Conservation (phyloP, 1,140 invertebrate genomes). For the Drosophila biarmipes region DNA sequence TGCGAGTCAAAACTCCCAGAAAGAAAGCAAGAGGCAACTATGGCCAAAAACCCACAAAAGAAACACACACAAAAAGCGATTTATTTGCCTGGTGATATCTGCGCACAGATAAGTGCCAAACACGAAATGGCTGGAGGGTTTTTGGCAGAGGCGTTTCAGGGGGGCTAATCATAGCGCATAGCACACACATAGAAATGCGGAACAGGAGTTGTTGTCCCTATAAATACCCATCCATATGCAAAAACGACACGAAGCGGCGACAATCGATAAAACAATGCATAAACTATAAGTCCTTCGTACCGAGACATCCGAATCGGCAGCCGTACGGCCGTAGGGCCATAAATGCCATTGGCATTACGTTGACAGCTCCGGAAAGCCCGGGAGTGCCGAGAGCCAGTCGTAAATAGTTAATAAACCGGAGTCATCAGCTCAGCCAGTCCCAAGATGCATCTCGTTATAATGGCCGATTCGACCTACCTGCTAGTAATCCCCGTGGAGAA, state of each 20-base stretch:
- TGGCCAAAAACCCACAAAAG: constrained; percentile 17
- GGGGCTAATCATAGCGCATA: constrained; percentile 27
- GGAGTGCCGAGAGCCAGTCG: constrained; percentile 61
- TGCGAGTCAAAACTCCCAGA: constrained; percentile 32
- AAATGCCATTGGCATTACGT: constrained; percentile 75
- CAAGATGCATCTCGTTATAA: constrained; percentile 78
- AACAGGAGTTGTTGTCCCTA: constrained; percentile 47
- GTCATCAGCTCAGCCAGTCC: constrained; percentile 7
- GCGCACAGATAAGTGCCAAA: constrained; percentile 62
- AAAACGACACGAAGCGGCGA: constrained; percentile 65
- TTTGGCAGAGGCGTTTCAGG: background rate
- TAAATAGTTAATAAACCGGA: constrained; percentile 48
- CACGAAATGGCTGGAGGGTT: constrained; percentile 51
- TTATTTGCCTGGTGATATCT: constrained; percentile 53
- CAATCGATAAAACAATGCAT: constrained; percentile 82
- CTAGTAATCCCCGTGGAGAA: constrained; percentile 53
- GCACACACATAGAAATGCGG: constrained; percentile 6
- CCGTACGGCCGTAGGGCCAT: constrained; percentile 52
- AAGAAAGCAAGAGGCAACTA: constrained; percentile 14
- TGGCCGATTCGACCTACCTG: constrained; percentile 67
- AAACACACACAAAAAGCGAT: constrained; percentile 55
- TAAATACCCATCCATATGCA: constrained; percentile 63
- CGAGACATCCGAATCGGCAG: constrained; percentile 45
- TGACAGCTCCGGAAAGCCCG: constrained; percentile 63
- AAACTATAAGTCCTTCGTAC: constrained; percentile 76